phyloP scores from a whole-genome alignment of 1,140 invertebrate genomes.

The Zaprionus tsacasi region DNA sequence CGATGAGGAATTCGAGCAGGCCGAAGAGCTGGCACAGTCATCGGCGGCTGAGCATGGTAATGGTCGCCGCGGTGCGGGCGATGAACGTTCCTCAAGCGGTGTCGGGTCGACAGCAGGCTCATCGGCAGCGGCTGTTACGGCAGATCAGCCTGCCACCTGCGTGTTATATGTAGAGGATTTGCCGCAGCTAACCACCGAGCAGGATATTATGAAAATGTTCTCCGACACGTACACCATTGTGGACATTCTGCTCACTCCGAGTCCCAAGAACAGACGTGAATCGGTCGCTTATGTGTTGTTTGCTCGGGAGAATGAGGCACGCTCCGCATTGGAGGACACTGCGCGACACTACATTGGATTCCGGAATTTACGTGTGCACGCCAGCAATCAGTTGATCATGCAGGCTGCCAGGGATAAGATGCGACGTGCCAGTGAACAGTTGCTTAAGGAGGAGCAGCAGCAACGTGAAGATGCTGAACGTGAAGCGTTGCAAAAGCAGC shows the following conservation, averaged over 20 bases:
- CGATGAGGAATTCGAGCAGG: conserved; percentile 73
- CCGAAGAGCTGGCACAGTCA: conserved; percentile 57
- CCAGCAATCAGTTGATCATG: conserved; percentile 86
- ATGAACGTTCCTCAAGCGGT: conserved; percentile 4
- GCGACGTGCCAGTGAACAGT: conserved; percentile 82
- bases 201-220: conserved; percentile 91
- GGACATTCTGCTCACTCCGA: conserved; percentile 88
- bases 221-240: conserved; percentile 88
- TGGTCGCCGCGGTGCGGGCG: conserved; percentile 19
- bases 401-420: conserved; percentile 84
- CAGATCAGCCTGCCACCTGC: conserved; percentile 70
- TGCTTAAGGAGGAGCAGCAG: conserved; percentile 75
- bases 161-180: conserved; percentile 89
- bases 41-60: conserved; percentile 5
- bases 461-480: conserved; percentile 54
- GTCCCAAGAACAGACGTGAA: conserved; percentile 85
- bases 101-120: neutral
- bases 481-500: conserved; percentile 36
- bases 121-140: neutral
- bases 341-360: conserved; percentile 86
- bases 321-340: conserved; percentile 86
- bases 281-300: conserved; percentile 91
- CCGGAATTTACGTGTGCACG: conserved; percentile 85
- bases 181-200: conserved; percentile 90
- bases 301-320: conserved; percentile 88